phyloP scores from a whole-genome alignment of 2,113 vertebrate species.

The Propithecus coquereli region DNA sequence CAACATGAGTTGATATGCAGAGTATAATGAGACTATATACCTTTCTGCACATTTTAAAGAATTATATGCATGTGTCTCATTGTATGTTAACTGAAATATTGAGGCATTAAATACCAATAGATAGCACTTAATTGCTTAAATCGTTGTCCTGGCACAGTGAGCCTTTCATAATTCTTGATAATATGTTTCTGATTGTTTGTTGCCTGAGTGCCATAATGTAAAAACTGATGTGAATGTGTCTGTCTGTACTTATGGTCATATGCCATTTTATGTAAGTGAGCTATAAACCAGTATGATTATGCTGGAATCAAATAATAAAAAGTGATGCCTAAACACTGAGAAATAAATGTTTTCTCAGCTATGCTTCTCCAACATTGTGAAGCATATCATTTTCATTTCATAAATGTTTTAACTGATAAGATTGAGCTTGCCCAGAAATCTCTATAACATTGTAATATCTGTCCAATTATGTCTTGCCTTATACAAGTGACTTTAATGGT shows the following conservation, averaged over 20 bases:
- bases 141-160: constrained; percentile 47
- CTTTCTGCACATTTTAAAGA: constrained; percentile 37
- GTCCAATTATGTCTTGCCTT: neutral
- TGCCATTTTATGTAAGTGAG: constrained; percentile 65
- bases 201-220: constrained; percentile 43
- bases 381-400: constrained; percentile 44
- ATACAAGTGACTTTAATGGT: constrained; percentile 37
- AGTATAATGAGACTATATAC: constrained; percentile 26
- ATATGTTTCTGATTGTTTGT: constrained; percentile 73
- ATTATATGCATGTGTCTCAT: constrained; percentile 7
- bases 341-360: constrained; percentile 53
- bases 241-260: constrained; percentile 62
- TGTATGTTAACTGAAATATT: constrained; percentile 72
- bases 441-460: neutral
- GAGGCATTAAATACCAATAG: constrained; percentile 64
- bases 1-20: constrained; percentile 12
- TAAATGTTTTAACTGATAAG: neutral
- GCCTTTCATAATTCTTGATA: constrained; percentile 72
- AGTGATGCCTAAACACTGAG: constrained; percentile 28
- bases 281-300: constrained; percentile 73
- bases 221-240: constrained; percentile 66
- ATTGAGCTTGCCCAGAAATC: neutral
- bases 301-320: constrained; percentile 74
- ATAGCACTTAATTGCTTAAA: constrained; percentile 74
- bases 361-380: constrained; percentile 17